A percentile compares a stretch with the other conserved stretches of the same genome.
These are phyloP conservation scores for Centrocercus urophasianus DNA, from an alignment of 2,113 vertebrate genomes.

Conservation along the genomic window DNA sequence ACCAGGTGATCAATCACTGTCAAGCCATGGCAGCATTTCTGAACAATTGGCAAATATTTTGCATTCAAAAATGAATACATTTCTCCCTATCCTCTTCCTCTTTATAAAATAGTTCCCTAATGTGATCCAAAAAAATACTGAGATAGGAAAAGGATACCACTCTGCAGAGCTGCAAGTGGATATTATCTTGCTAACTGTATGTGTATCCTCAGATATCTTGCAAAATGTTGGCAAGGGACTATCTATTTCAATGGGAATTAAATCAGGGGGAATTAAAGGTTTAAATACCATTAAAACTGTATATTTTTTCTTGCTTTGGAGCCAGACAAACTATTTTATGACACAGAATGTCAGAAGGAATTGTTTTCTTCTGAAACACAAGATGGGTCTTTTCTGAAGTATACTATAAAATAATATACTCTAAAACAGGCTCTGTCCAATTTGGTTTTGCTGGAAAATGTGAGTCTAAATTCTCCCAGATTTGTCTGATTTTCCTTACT, in stretches of 20 bases:
- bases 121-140: neutral
- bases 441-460: neutral
- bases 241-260: neutral
- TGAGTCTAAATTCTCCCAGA: neutral
- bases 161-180: neutral
- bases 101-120: neutral
- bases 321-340: neutral
- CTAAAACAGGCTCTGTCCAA: neutral
- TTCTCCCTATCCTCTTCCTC: neutral
- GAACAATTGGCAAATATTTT: neutral
- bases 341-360: neutral
- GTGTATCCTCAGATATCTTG: neutral
- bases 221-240: neutral
- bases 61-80: neutral
- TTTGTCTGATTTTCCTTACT: neutral
- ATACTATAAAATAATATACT: neutral
- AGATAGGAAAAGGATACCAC: neutral
- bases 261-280: neutral
- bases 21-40: too few relatives aligned
- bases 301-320: neutral
- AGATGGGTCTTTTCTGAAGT: neutral
- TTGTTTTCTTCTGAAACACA: neutral
- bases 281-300: neutral
- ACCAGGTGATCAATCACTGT: too few relatives aligned
- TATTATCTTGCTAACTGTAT: neutral